Percentiles rank a stretch among this genome's conserved stretches.
Evolutionary conservation across 2,113 vertebrate species (phyloP).

Genomic region (Phrynocephalus versicolor): DNA sequence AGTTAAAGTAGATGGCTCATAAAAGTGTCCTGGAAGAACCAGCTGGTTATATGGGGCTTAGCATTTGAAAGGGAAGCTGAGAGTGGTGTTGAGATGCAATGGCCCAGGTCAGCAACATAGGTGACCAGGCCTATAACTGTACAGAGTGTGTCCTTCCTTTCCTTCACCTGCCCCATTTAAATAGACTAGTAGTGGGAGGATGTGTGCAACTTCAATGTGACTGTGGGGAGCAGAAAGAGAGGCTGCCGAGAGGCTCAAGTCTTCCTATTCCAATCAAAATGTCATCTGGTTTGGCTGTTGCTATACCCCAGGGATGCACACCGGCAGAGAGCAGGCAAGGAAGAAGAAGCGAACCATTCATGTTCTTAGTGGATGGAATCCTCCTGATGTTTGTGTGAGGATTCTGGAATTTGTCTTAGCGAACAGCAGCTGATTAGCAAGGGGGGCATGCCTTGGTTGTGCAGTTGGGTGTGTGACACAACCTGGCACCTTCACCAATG

Average conservation of each 20-base stretch:
- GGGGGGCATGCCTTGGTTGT: no score
- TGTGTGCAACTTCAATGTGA: neutral
- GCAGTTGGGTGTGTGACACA: no score
- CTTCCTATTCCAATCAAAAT: neutral
- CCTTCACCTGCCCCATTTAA: neutral
- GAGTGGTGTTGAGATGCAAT: neutral
- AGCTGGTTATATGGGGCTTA: neutral
- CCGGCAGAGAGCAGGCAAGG: neutral
- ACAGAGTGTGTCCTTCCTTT: neutral
- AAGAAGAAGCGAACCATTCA: neutral
- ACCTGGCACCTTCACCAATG: no score
- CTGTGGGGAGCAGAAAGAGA: neutral
- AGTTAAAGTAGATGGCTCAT: neutral
- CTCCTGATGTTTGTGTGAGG: no score
- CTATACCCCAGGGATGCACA: no score
- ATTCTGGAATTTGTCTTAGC: no score
- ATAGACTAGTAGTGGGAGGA: neutral
- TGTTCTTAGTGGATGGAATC: neutral
- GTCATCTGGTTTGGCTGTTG: neutral
- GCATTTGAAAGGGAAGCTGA: neutral
- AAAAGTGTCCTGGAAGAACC: neutral
- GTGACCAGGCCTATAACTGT: neutral
- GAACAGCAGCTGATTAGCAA: no score
- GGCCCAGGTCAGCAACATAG: neutral
- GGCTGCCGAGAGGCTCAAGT: no score